Percentiles rank a stretch among this genome's conserved stretches.
phyloP scores from a whole-genome alignment of 2,888 invertebrate genomes.

The Mimachlamys varia region DNA sequence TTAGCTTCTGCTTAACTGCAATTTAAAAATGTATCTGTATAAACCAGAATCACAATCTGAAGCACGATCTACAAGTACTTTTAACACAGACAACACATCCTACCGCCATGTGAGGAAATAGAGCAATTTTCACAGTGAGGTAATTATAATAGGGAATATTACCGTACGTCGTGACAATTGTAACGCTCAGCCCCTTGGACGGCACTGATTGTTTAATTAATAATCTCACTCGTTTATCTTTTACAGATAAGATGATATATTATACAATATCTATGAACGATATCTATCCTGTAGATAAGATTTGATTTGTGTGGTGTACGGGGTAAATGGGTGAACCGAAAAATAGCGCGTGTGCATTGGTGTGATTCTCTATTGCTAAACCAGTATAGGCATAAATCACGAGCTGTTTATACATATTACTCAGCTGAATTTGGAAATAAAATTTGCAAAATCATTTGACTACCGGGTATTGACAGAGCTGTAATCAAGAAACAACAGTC shows the following conservation, averaged over 20 bases:
- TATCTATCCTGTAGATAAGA: neutral
- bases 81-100: neutral
- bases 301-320: slow-evolving; percentile 2
- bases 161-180: neutral
- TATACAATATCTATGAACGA: slow-evolving; percentile 6
- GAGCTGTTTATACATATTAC: neutral
- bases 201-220: neutral
- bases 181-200: neutral
- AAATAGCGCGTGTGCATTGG: slow-evolving; percentile 2
- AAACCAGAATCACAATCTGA: neutral
- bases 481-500: slow-evolving; percentile 36
- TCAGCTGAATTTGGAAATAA: slow-evolving; percentile 24
- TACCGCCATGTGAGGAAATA: neutral
- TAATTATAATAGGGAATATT: neutral
- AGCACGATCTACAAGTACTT: neutral
- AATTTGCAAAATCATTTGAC: slow-evolving; percentile 23
- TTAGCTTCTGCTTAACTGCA: neutral
- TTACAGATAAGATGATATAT: slow-evolving; percentile 5
- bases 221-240: slow-evolving; percentile 2
- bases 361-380: neutral
- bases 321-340: slow-evolving; percentile 4
- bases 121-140: slow-evolving; percentile 11
- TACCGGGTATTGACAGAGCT: slow-evolving; percentile 23
- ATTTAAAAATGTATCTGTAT: neutral
- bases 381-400: neutral